Conservation (phyloP, 2,113 vertebrate genomes). For the Ammodytes dubius region DNA sequence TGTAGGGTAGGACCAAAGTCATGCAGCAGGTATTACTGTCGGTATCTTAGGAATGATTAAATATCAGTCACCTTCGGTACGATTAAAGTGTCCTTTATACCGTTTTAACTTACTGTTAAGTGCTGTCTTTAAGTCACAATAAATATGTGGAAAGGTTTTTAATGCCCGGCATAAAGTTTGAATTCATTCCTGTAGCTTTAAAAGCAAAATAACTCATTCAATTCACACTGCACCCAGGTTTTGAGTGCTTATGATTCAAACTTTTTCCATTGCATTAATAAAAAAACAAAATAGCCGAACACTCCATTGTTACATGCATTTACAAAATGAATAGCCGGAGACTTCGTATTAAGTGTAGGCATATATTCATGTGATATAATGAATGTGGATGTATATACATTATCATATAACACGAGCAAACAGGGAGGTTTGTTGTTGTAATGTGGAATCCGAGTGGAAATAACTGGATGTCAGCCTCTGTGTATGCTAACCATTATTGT, state of each 20-base stretch:
- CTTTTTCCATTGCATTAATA: not conserved
- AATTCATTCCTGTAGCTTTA: not conserved
- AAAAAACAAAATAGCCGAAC: not conserved
- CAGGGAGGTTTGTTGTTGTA: conserved; percentile 6
- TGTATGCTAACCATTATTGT: conserved; percentile 18
- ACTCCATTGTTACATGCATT: not conserved
- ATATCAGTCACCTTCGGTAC: conserved; percentile 42
- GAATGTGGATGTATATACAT: not conserved
- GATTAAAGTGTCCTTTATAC: conserved; percentile 32
- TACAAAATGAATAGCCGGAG: not conserved
- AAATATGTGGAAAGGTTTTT: not conserved
- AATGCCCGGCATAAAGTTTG: not conserved
- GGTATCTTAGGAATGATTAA: conserved; percentile 12
- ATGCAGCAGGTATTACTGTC: conserved; percentile 57
- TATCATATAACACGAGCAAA: conserved; percentile 11
- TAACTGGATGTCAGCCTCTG: conserved; percentile 3
- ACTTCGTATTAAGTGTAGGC: not conserved
- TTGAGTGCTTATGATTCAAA: not conserved
- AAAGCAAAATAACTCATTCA: conserved; percentile 9
- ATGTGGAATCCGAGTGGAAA: not conserved
- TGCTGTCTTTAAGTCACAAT: not conserved
- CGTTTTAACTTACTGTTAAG: conserved; percentile 15
- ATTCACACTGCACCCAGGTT: not conserved
- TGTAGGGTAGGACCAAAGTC: conserved; percentile 70
- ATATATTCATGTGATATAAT: not conserved